phyloP scores from a whole-genome alignment of 2,113 vertebrate species.

The Perognathus longimembris region DNA sequence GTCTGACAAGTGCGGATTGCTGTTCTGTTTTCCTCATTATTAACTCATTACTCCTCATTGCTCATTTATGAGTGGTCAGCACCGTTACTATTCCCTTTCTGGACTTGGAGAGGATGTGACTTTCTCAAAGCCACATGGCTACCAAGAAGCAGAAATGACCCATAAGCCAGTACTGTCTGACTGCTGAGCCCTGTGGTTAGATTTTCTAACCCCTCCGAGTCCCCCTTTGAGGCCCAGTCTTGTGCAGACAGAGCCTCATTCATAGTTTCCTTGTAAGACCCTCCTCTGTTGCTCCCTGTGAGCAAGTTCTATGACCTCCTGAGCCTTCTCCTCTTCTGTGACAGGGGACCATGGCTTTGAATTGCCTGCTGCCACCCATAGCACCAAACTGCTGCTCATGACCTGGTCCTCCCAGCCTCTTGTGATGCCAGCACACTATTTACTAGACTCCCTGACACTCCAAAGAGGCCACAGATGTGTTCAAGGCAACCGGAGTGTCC shows the following conservation, averaged over 20 bases:
- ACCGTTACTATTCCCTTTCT: not conserved
- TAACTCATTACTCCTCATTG: not conserved
- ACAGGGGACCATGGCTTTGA: not conserved
- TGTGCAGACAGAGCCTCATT: not conserved
- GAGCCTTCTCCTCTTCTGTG: not conserved
- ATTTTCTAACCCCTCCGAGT: not conserved
- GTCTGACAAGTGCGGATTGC: not conserved
- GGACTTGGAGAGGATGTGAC: not conserved
- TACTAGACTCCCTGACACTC: not conserved
- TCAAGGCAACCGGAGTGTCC: not conserved
- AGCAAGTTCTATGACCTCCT: not conserved
- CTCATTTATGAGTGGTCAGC: not conserved
- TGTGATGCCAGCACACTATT: not conserved
- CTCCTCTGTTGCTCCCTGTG: not conserved
- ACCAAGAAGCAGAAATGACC: not conserved
- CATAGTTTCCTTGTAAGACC: accelerated
- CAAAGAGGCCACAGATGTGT: not conserved
- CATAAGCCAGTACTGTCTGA: not conserved
- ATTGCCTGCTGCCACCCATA: not conserved
- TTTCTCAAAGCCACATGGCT: not conserved
- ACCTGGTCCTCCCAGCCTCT: not conserved
- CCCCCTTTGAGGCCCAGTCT: not conserved
- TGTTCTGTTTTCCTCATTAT: not conserved
- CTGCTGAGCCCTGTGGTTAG: not conserved
- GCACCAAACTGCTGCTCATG: accelerated